These are phyloP conservation scores for Sussaba pulchella DNA, from an alignment of 2,888 invertebrate species.

Conservation along the genomic window DNA sequence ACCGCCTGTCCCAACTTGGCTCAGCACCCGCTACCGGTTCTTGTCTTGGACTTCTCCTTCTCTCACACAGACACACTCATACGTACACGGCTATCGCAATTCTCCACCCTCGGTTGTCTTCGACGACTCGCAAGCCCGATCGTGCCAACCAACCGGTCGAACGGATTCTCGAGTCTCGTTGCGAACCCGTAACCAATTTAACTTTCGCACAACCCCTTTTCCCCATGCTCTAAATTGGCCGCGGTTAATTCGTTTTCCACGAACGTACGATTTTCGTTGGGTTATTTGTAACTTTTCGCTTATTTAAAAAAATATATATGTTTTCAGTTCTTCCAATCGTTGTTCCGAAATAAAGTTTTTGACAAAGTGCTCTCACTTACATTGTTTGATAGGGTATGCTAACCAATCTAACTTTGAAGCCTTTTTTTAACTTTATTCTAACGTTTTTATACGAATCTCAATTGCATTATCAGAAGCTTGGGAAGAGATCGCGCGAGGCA, in stretches of 20 bases:
- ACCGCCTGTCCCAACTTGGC: constrained; percentile 54
- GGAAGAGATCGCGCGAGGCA: constrained; percentile 1
- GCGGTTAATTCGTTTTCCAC: constrained; percentile 41
- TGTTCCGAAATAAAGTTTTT: background rate
- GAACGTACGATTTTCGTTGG: constrained; percentile 25
- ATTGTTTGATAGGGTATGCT: background rate
- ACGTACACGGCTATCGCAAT: background rate
- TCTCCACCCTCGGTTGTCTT: constrained; percentile 16
- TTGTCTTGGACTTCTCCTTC: constrained; percentile 12
- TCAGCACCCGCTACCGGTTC: constrained; percentile 38
- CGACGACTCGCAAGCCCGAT: constrained; percentile 42
- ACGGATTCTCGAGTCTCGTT: constrained; percentile 52
- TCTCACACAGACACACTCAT: constrained; percentile 19
- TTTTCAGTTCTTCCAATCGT: background rate
- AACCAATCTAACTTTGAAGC: constrained; percentile 21
- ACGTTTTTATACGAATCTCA: background rate
- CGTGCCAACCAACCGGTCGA: constrained; percentile 44
- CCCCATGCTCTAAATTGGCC: constrained; percentile 18
- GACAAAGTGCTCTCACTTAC: constrained; percentile 7
- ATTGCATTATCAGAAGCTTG: background rate
- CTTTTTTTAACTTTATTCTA: background rate
- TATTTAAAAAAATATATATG: background rate
- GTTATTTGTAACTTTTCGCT: constrained; percentile 8
- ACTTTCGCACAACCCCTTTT: constrained; percentile 40
- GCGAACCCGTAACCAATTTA: constrained; percentile 54